Conservation (phyloP, 1,140 invertebrate species). For the Pogonomyrmex barbatus region DNA sequence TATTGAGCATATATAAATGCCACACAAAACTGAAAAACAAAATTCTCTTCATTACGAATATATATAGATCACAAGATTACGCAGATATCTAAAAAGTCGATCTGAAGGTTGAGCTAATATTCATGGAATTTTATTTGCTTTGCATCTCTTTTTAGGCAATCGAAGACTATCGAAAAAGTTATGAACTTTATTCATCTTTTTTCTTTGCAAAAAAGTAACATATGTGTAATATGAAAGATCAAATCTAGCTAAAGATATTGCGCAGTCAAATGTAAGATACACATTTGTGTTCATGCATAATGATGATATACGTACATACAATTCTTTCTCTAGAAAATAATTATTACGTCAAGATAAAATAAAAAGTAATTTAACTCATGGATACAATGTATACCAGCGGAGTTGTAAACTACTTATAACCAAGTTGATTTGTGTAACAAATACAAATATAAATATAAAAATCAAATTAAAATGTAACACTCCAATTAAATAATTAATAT, state of each 20-base stretch:
- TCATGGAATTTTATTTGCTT: conserved; percentile 7
- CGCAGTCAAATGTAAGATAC: neutral
- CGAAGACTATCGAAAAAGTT: conserved; percentile 27
- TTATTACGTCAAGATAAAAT: too few species aligned
- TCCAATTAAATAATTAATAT: too few species aligned
- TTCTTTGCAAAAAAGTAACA: neutral
- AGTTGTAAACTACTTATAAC: too few species aligned
- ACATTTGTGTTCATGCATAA: neutral
- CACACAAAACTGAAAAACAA: neutral
- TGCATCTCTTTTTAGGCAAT: neutral
- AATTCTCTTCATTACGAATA: neutral
- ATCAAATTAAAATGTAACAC: too few species aligned
- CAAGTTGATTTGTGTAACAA: too few species aligned
- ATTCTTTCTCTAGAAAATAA: too few species aligned
- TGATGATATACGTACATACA: too few species aligned
- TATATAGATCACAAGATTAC: neutral
- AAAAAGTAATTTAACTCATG: too few species aligned
- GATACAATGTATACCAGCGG: too few species aligned
- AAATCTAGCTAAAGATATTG: neutral
- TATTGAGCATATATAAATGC: neutral
- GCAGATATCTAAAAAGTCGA: neutral
- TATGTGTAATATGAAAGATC: neutral
- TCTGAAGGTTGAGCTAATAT: neutral
- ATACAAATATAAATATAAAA: too few species aligned
- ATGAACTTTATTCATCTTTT: conserved; percentile 27